These are phyloP conservation scores for Neelides sp. DNA, from an alignment of 1,140 invertebrate species.

Conservation along the genomic window DNA sequence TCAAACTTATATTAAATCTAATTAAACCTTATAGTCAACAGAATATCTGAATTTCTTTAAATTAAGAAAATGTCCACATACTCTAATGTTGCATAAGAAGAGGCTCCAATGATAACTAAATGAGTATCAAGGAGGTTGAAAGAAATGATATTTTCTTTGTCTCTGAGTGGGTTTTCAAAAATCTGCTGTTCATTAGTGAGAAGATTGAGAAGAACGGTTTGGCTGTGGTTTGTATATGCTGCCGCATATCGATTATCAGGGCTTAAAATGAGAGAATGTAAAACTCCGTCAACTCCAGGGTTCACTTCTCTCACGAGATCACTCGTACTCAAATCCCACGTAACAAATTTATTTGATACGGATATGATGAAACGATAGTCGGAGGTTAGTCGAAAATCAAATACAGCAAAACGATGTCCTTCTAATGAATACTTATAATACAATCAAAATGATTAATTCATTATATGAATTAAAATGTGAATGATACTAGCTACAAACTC, in stretches of 20 bases:
- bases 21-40: slow-evolving; percentile 13
- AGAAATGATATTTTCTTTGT: slow-evolving; percentile 52
- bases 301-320: slow-evolving; percentile 81
- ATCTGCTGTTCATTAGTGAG: slow-evolving; percentile 78
- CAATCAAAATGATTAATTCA: background rate
- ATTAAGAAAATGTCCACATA: slow-evolving; percentile 7
- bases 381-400: slow-evolving; percentile 80
- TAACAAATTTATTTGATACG: slow-evolving; percentile 92
- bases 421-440: slow-evolving; percentile 76
- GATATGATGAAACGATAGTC: slow-evolving; percentile 89
- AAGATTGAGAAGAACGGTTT: slow-evolving; percentile 72
- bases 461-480: background rate
- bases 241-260: slow-evolving; percentile 91
- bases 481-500: background rate
- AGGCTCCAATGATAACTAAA: slow-evolving; percentile 38
- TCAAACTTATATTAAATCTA: too few species aligned
- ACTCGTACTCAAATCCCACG: slow-evolving; percentile 89
- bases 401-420: slow-evolving; percentile 94
- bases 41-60: slow-evolving; percentile 8
- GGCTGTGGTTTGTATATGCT: slow-evolving; percentile 93
- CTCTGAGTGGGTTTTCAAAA: slow-evolving; percentile 66
- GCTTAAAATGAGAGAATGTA: slow-evolving; percentile 86
- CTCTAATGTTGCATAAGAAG: slow-evolving; percentile 43
- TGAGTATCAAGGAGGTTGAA: slow-evolving; percentile 63
- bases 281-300: slow-evolving; percentile 78